Evolutionary conservation across 2,797 vertebrate species (phyloP).

Genomic region (Salmo trutta): DNA sequence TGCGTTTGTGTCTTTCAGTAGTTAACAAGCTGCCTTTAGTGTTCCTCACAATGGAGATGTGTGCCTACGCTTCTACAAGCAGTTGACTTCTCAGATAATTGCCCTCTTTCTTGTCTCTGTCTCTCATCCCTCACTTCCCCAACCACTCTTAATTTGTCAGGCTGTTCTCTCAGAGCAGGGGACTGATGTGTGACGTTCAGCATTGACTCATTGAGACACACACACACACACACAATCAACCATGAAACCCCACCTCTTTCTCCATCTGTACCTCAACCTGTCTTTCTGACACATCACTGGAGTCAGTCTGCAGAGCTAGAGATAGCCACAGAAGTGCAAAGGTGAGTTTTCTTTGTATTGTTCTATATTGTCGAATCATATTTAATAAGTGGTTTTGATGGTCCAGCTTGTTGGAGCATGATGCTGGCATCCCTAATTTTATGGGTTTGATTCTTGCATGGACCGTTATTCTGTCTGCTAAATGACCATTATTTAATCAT

Average conservation of each 20-base stretch:
- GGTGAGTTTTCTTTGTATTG: neutral
- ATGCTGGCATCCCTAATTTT: neutral
- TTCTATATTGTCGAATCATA: neutral
- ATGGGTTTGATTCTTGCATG: neutral
- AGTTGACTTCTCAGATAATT: slow-evolving; percentile 79
- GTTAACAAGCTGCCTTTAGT: slow-evolving; percentile 73
- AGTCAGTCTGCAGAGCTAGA: neutral
- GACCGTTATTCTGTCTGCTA: neutral
- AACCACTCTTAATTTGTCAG: slow-evolving; percentile 41
- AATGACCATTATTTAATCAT: too few species aligned
- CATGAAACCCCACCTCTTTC: neutral
- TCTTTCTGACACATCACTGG: neutral
- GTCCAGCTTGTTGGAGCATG: neutral
- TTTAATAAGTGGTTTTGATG: neutral
- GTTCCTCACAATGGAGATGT: slow-evolving; percentile 64
- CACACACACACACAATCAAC: neutral
- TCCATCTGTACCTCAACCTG: neutral
- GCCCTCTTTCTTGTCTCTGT: slow-evolving; percentile 58
- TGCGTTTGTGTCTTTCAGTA: slow-evolving; percentile 59
- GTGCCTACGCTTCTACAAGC: slow-evolving; percentile 56
- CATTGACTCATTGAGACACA: slow-evolving; percentile 1
- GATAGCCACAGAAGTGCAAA: neutral
- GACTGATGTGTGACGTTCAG: slow-evolving; percentile 24
- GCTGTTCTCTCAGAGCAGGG: slow-evolving; percentile 29
- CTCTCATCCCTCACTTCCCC: slow-evolving; percentile 53